Conservation (phyloP, 2,113 vertebrate genomes). For the Cyanoramphus novaezelandiae region DNA sequence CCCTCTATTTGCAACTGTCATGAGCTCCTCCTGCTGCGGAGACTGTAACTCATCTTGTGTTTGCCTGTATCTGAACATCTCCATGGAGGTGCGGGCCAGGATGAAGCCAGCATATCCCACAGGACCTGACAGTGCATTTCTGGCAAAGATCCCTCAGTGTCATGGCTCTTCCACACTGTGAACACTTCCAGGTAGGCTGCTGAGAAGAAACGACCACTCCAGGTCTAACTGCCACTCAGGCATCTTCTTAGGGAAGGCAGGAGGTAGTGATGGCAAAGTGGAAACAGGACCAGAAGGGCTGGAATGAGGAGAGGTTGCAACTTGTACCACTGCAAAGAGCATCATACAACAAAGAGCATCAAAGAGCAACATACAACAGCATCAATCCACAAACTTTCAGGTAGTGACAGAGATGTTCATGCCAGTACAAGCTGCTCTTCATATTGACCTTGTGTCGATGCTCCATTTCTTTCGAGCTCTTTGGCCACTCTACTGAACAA, state of each 20-base stretch:
- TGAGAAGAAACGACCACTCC: not conserved
- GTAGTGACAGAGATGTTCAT: not conserved
- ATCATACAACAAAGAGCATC: not conserved
- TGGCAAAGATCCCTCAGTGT: not conserved
- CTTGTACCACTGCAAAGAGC: not conserved
- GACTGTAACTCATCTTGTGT: not conserved
- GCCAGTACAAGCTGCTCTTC: not conserved
- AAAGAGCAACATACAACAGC: not conserved
- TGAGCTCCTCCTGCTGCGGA: not conserved
- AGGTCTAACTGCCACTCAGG: not conserved
- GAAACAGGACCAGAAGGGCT: not conserved
- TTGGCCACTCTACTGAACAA: not conserved
- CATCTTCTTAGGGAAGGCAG: not conserved
- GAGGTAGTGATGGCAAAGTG: not conserved
- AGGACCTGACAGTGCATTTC: not conserved
- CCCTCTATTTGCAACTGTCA: not conserved
- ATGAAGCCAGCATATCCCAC: rapidly evolving
- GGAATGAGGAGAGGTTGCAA: not conserved
- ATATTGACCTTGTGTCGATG: not conserved
- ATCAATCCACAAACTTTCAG: rapidly evolving
- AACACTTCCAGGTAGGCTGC: not conserved
- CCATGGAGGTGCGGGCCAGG: not conserved
- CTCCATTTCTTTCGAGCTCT: not conserved
- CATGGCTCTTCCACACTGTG: not conserved
- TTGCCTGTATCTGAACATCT: not conserved